Evolutionary conservation across 37 sponge, comb jelly and placozoan genomes (phyloP).

Genomic region (Crambe crambe): DNA sequence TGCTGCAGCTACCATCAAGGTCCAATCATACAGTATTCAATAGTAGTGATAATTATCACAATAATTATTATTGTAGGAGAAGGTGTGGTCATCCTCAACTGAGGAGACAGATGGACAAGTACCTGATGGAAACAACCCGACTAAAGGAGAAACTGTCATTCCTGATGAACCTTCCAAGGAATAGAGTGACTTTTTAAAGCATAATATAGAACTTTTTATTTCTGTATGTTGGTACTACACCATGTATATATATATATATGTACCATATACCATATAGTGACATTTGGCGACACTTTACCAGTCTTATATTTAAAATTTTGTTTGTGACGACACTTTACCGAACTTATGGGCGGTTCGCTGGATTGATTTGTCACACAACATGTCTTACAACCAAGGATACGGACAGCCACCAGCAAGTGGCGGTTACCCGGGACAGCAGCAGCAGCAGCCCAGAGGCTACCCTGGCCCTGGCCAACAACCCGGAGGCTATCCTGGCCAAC

Average conservation of each 20-base stretch:
- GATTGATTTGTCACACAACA: too few relatives aligned
- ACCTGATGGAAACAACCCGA: background rate
- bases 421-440: background rate
- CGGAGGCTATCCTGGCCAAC: slow-evolving; percentile 20
- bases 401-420: slow-evolving; percentile 14
- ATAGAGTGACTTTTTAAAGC: background rate
- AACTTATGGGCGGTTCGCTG: slow-evolving; percentile 27
- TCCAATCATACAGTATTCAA: background rate
- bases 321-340: background rate
- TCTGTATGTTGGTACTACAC: too few relatives aligned
- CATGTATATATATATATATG: too few relatives aligned
- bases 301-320: background rate
- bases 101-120: slow-evolving; percentile 21
- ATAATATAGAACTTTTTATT: too few relatives aligned
- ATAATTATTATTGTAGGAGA: slow-evolving; percentile 24
- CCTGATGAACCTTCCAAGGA: slow-evolving; percentile 34
- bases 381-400: too few relatives aligned
- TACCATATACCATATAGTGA: too few relatives aligned
- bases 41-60: background rate
- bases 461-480: slow-evolving; percentile 6
- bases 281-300: too few relatives aligned
- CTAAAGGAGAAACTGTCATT: slow-evolving; percentile 40
- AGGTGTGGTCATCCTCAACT: slow-evolving; percentile 20
- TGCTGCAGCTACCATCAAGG: slow-evolving; percentile 9
- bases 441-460: slow-evolving; percentile 9